Percentiles rank a stretch among this genome's conserved stretches.
phyloP scores from a whole-genome alignment of 2,797 vertebrate species.

The Smutsia gigantea region DNA sequence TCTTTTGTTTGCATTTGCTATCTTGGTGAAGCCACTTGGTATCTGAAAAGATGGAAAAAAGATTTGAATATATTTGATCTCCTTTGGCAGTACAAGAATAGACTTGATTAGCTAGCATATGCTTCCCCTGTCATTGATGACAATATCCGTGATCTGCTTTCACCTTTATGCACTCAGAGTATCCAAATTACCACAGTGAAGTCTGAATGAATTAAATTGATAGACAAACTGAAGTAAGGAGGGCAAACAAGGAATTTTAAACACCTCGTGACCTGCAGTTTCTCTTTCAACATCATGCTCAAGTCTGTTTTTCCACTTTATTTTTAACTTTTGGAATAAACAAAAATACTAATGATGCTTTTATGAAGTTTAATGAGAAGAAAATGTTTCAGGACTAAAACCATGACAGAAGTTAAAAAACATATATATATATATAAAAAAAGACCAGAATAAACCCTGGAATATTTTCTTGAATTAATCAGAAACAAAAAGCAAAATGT shows the following conservation, averaged over 20 bases:
- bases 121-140: not conserved
- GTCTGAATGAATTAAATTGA: constrained; percentile 24
- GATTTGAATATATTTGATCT: constrained; percentile 27
- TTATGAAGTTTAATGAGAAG: constrained; percentile 84
- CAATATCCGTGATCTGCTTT: not conserved
- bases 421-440: constrained; percentile 52
- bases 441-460: constrained; percentile 68
- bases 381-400: constrained; percentile 83
- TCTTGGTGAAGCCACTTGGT: constrained; percentile 25
- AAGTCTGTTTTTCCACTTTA: constrained; percentile 84
- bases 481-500: constrained; percentile 79
- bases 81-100: constrained; percentile 8
- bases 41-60: not conserved
- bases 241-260: not conserved
- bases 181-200: not conserved
- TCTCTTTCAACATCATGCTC: constrained; percentile 75
- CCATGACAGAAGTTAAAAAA: constrained; percentile 78
- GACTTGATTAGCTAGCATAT: not conserved
- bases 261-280: constrained; percentile 72
- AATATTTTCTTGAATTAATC: constrained; percentile 82
- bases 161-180: not conserved
- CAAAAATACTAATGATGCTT: constrained; percentile 83
- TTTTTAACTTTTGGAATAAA: constrained; percentile 84
- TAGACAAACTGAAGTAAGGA: not conserved
- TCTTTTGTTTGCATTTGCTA: not conserved